Percentiles rank a stretch among this genome's conserved stretches.
phyloP scores from a whole-genome alignment of 2,797 vertebrate species.

The Notoglanidium macrostoma region DNA sequence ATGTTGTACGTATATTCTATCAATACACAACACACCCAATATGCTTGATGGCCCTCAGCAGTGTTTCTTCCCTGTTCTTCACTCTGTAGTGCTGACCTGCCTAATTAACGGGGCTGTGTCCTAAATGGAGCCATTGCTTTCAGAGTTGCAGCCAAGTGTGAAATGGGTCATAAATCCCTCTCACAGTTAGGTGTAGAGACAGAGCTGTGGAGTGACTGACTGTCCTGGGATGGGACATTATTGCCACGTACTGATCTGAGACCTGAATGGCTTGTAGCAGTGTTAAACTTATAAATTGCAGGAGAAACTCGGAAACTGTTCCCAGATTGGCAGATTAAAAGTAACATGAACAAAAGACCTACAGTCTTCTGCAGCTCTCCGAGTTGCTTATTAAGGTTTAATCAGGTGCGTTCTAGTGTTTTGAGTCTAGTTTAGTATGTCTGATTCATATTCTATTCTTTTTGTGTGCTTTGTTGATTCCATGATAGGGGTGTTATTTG shows the following conservation, averaged over 20 bases:
- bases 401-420: not conserved
- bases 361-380: not conserved
- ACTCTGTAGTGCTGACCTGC: conserved; percentile 6
- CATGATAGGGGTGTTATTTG: not conserved
- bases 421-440: not conserved
- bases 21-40: not conserved
- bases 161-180: conserved; percentile 76
- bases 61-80: not conserved
- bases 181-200: conserved; percentile 53
- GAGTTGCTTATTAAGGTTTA: not conserved
- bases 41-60: not conserved
- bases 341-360: not conserved
- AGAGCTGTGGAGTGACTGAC: conserved; percentile 60
- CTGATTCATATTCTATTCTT: not conserved
- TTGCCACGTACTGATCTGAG: conserved; percentile 3
- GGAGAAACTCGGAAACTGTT: conserved; percentile 20
- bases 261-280: not conserved
- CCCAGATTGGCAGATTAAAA: not conserved
- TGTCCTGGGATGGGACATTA: not conserved
- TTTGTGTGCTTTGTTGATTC: not conserved
- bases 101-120: conserved; percentile 73
- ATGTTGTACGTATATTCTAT: not conserved
- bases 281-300: conserved; percentile 18
- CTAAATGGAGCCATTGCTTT: conserved; percentile 70
- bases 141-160: conserved; percentile 68